Evolutionary conservation across 1,140 invertebrate species (phyloP), one percentile per base, ranked within the genome.

Genomic region (Drosophila takahashii): DNA sequence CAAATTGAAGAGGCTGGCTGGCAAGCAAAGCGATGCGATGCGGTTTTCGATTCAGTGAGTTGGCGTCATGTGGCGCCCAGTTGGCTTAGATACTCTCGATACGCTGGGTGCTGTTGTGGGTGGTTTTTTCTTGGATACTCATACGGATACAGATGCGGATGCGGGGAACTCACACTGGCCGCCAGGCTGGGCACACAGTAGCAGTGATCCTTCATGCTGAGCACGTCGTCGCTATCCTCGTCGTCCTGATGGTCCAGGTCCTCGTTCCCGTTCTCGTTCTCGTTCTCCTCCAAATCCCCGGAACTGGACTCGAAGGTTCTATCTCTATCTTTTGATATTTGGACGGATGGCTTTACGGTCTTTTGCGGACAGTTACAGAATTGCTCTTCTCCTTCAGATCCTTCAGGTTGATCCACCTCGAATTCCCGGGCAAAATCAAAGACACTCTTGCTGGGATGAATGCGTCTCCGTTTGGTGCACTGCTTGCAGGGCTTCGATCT

Each of bases 131-230:
- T 36, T 44, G 26, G 60, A 65, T 45, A 45, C 53, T 26, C 36
- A 48, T 56, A 29, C 51, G 45, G 57, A 44, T 42, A 47, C 50
- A 22, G 50, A 52, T 48, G 67, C 66, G 53, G 41, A 15, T 47
- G 32, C 59, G 48, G 60, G 57, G 50, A 87, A 92, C 91, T 92
- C 91, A 92, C 91, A 91, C 89, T 91, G 72, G 89, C 89, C 66
- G 90, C 90, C 77, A 92, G 65, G 62, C 91, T 92, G 72, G 90
- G 91, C 42, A 92, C 89, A 59, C 90, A 91, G 70, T 92, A 92
- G 62, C 87, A 92, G 62, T 92, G 91, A 56, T 92, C 91, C 76
- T 92, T 91, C 18, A 92, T 69, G 59, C 84, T 91, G 10, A 92
- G 78, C 44, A 87, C 77, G 75, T 92, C 90, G 34, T 91, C 90